Evolutionary conservation across 2,888 invertebrate genomes (phyloP), one percentile per base, ranked within the genome.

Genomic region (Drosophila kanekoi): DNA sequence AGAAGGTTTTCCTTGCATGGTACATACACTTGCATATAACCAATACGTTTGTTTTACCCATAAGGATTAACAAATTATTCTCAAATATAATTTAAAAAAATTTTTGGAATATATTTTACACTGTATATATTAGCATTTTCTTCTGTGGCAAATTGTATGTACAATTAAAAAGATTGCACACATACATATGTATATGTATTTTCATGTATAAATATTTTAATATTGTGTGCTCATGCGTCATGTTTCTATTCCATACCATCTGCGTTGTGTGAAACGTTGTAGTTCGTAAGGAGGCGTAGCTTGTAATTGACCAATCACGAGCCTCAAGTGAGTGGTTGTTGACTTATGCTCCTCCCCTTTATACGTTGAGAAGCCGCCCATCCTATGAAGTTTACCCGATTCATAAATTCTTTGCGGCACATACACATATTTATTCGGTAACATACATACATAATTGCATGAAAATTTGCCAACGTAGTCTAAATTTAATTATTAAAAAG

Each of bases 221-320:
- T 51, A 44, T 49, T 63, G 49, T 63, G 23, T 44, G n/a, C 43
- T 63, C 64, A 51, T 38, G 43, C 43, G 23, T 64, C 20, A 23
- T 44, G 43, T 32, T 64, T 63, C 51, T 63, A 51, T 63, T 63
- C 64, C 63, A 63, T 63, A 51, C 64, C 37, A 32, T 51, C 44
- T 51, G n/a, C 20, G 23, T 38, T 63, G 44, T 10, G 9, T 43
- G 37, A 37, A 49, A n/a, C 43, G 14, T 49, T 44, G 43, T 44
- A 37, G 20, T 51, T 44, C 44, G 37, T 35, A 28, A 32, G 14
- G 13, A 28, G 63, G 63, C 63, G 63, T 64, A 4, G 8, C 64
- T 44, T 16, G 11, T 4, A 32, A 6, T 32, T 51, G 64, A 51
- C 63, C 63, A 63, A 63, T 63, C 52, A 32, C 20, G 38, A 32